Conservation (phyloP, 1,140 invertebrate genomes). For the Pemphigus obesinymphae region DNA sequence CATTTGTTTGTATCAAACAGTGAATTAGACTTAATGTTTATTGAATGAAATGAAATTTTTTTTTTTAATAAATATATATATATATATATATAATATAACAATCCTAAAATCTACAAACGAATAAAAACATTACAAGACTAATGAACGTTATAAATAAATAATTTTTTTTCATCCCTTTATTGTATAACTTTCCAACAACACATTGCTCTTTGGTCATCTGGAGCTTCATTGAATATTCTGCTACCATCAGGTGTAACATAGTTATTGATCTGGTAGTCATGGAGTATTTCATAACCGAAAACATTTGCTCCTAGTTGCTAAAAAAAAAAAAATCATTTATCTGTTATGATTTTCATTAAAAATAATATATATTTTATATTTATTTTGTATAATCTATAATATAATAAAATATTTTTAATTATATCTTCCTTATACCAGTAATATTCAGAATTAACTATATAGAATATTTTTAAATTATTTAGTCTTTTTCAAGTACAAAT, state of each 20-base stretch:
- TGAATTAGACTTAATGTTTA: conserved; percentile 12
- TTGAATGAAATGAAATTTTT: conserved; percentile 13
- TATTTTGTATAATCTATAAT: no score
- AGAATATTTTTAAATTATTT: no score
- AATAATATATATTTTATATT: no score
- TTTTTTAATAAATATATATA: no score
- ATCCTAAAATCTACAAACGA: conserved; percentile 27
- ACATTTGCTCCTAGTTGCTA: conserved; percentile 74
- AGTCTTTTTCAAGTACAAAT: no score
- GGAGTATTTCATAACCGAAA: conserved; percentile 70
- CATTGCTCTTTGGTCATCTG: conserved; percentile 65
- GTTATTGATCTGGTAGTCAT: conserved; percentile 75
- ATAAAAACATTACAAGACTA: conserved; percentile 30
- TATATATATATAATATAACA: neutral
- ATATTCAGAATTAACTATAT: no score
- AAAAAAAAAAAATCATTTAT: conserved; percentile 48
- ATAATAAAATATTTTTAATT: no score
- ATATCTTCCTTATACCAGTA: no score
- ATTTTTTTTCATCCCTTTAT: neutral
- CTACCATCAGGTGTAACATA: conserved; percentile 66
- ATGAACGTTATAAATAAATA: conserved; percentile 21
- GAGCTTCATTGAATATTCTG: conserved; percentile 66
- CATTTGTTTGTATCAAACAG: conserved; percentile 31
- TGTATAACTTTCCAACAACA: conserved; percentile 65
- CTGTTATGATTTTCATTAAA: neutral